Conservation (phyloP, 2,113 vertebrate species). For the Cricetomys ansorgei region DNA sequence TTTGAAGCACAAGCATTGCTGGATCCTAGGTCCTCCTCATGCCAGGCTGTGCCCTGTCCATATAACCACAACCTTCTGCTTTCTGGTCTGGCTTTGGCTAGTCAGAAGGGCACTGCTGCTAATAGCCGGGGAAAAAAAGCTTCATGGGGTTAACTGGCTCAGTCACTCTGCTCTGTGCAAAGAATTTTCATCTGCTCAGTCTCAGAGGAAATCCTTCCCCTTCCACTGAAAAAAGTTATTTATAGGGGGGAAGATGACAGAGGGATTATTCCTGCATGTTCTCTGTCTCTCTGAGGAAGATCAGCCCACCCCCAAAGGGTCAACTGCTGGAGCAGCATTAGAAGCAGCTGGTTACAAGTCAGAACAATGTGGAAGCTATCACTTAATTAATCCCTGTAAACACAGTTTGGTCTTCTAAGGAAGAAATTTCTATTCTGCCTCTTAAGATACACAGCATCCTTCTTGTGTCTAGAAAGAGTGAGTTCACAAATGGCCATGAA, state of each 20-base stretch:
- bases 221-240: background rate
- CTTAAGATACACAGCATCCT: background rate
- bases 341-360: background rate
- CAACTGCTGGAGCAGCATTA: background rate
- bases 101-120: background rate
- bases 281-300: background rate
- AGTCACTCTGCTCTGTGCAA: background rate
- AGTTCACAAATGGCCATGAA: background rate
- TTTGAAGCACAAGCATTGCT: rapidly evolving
- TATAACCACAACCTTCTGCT: background rate
- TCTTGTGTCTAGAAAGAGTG: background rate
- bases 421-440: background rate
- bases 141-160: background rate
- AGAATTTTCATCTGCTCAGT: background rate
- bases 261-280: background rate
- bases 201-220: background rate
- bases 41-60: background rate
- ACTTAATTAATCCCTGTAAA: conserved; percentile 40
- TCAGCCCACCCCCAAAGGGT: background rate
- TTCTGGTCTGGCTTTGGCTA: background rate
- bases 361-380: background rate
- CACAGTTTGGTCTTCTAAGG: background rate
- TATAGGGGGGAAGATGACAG: background rate
- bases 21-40: rapidly evolving
- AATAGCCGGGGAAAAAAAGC: background rate